A percentile compares a stretch with the other conserved stretches of the same genome.
Conservation (phyloP, 2,888 invertebrate species). For the Coremacera marginata region DNA sequence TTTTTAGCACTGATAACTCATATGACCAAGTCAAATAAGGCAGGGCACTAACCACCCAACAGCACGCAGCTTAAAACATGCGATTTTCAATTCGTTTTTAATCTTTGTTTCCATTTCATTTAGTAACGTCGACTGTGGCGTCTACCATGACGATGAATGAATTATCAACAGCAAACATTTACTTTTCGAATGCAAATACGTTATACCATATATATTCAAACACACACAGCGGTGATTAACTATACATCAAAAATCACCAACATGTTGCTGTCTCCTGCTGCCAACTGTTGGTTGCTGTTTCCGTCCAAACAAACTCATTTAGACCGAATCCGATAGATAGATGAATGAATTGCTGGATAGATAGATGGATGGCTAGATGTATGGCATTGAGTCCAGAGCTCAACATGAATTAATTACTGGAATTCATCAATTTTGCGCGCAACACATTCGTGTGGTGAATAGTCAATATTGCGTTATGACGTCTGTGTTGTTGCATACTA, state of each 20-base stretch:
- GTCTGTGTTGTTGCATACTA: slow-evolving; percentile 5
- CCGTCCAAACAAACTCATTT: no score
- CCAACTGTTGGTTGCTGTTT: no score
- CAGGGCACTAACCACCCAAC: no score
- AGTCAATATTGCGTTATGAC: slow-evolving; percentile 41
- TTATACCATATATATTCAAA: not conserved
- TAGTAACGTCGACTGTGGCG: not conserved
- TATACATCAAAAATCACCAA: not conserved
- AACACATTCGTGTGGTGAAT: slow-evolving; percentile 40
- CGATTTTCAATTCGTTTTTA: not conserved
- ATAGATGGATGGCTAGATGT: not conserved
- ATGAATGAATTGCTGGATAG: not conserved
- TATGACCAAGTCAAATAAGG: no score
- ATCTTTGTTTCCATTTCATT: not conserved
- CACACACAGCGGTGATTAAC: not conserved
- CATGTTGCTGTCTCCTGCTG: not conserved
- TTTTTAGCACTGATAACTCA: no score
- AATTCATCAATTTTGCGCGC: slow-evolving; percentile 52
- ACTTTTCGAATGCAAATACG: not conserved
- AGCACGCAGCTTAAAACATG: no score
- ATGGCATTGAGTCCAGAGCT: not conserved
- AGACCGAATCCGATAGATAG: no score
- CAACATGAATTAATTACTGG: slow-evolving; percentile 51
- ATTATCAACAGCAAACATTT: slow-evolving; percentile 15
- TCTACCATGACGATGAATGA: not conserved